Evolutionary conservation across 2,797 vertebrate species (phyloP), one percentile per base, ranked within the genome.

Genomic region (Oreonectes daqikongensis): DNA sequence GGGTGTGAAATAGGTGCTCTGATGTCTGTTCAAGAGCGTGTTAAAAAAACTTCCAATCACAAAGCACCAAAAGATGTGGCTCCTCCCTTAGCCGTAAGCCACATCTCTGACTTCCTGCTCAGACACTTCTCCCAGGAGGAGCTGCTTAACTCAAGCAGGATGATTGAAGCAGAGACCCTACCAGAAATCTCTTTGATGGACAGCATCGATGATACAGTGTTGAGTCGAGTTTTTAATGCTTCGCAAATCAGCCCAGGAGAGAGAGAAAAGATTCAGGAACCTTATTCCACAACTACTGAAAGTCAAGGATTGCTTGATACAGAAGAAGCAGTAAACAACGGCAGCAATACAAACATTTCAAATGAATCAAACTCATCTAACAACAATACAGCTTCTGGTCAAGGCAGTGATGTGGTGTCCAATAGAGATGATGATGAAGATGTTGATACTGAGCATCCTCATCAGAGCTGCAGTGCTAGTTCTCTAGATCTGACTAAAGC

Each of bases 141-240:
- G 71, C 78, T 94, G 76, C 76, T 90, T 17, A 84, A 67, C 77
- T 79, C 88, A 0, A 86, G 81, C 14, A 88, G 84, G 77, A 86
- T 93, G 72, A 95, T 96, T 24, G 93, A 93, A 73, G 89, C 89
- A 0, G 95, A 98, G 87, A 95, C 94, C 38, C 88, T 96, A 81
- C 95, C 95, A 0, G 95, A 97, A 69, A 88, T 87, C 20, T 95
- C 93, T 11, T 87, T 93, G 42, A 84, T 92, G 2, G 95, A 96
- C 15, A 95, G 95, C 80, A 60, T 90, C 75, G 88, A 93, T 4
- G 86, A 92, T 65, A 89, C 88, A 0, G 40, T 81, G 61, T 69
- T 76, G 1, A 92, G 89, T 84, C 60, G n/a, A 44, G 84, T 72
- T 44, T 75, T 73, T 18, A 14, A 28, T 28, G 55, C 53, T 30